Evolutionary conservation across 2,888 invertebrate species (phyloP), one percentile per base, ranked within the genome.

Genomic region (Xanthorhoe spadicearia): DNA sequence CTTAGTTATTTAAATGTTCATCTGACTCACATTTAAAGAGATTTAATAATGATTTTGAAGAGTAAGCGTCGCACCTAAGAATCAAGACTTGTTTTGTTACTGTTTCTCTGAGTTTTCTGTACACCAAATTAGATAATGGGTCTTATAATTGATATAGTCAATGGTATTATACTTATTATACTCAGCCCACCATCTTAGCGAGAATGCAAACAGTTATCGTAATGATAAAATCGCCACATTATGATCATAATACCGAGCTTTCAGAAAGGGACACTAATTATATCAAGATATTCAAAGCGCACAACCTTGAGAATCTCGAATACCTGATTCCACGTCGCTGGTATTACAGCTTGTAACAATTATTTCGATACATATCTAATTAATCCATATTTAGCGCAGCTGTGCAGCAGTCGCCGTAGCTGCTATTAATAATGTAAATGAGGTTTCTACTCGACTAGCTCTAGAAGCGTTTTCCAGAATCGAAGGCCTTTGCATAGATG

Each of bases 301-400:
- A 65, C 50, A 74, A 68, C 71, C 71, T 69, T 72, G 69, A 67
- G 66, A 64, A 66, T 64, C 64, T 56, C 54, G 69, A 54, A 66
- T 56, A 51, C 64, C 61, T 63, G 69, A 69, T 58, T 64, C 63
- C 49, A 52, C 70, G 61, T 64, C 56, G 62, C 57, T 56, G 62
- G 64, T 70, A 67, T 68, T 60, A 60, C 64, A 53, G 50, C 65
- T 50, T 64, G 64, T 68, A 67, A 67, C 64, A 69, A 71, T 68
- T 74, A 71, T 60, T 68, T 61, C 59, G 73, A 73, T 73, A 70
- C 73, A 73, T 71, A 70, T 70, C 69, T 64, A 69, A 74, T 71
- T 49, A 67, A 67, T 66, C 61, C 54, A 68, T 68, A 70, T 66
- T 61, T 55, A 72, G 66, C 66, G 61, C 55, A 63, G 60, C 68